A percentile compares a stretch with the other conserved stretches of the same genome.
Evolutionary conservation across 2,797 vertebrate species (phyloP).

Genomic region (Phataginus tricuspis): DNA sequence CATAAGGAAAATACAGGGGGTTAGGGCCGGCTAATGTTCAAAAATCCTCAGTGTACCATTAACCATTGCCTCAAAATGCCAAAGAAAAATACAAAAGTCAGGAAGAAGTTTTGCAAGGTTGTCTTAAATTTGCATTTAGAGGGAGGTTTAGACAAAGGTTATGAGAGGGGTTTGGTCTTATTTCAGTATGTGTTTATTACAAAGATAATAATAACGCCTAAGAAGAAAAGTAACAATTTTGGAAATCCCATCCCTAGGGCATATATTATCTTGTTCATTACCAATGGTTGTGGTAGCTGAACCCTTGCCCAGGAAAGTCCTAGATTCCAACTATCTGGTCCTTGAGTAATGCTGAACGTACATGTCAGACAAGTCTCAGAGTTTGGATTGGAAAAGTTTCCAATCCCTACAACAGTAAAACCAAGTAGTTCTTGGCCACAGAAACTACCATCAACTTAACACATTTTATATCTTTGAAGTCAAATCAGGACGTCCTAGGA

Average conservation of each 20-base stretch:
- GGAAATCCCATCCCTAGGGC: not conserved
- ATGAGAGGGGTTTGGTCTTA: not conserved
- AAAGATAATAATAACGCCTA: not conserved
- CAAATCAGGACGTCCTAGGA: not conserved
- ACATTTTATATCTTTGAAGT: not conserved
- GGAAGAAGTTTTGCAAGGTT: not conserved
- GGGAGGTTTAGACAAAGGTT: not conserved
- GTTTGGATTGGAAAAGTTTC: not conserved
- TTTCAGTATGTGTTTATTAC: not conserved
- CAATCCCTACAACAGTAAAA: not conserved
- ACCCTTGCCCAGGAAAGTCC: not conserved
- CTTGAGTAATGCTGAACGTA: no score
- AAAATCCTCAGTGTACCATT: not conserved
- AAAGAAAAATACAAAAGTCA: not conserved
- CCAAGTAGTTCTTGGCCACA: not conserved
- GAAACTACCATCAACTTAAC: not conserved
- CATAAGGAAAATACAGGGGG: not conserved
- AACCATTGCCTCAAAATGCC: not conserved
- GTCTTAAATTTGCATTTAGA: not conserved
- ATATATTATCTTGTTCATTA: not conserved
- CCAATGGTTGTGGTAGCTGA: not conserved
- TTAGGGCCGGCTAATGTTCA: not conserved
- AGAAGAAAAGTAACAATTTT: not conserved
- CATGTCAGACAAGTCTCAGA: rapidly evolving
- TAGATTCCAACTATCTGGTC: not conserved